Evolutionary conservation across 2,797 vertebrate genomes (phyloP).

Genomic region (Anolis apletophallus): DNA sequence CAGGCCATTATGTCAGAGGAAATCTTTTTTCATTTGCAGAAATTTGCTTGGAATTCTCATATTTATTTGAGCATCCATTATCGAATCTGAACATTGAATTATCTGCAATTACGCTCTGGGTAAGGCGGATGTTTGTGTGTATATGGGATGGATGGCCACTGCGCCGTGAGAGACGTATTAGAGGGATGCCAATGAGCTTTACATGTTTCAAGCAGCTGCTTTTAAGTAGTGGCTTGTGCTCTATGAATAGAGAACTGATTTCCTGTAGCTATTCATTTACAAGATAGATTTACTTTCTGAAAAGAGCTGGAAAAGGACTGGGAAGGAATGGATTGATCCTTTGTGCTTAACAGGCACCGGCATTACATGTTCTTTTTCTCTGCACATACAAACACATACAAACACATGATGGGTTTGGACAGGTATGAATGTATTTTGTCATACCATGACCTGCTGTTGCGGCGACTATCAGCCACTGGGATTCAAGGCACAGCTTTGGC

Average conservation of each 20-base stretch:
- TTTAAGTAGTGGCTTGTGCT: slow-evolving; percentile 52
- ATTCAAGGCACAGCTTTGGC: too few relatives aligned
- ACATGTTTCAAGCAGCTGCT: slow-evolving; percentile 59
- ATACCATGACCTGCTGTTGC: too few relatives aligned
- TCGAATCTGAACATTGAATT: slow-evolving; percentile 99
- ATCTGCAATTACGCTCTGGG: slow-evolving; percentile 97
- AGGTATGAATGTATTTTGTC: slow-evolving; percentile 28
- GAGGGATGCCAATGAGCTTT: slow-evolving; percentile 70
- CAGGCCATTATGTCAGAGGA: slow-evolving; percentile 97
- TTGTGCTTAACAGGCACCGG: slow-evolving; percentile 40
- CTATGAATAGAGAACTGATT: slow-evolving; percentile 6
- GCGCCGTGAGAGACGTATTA: slow-evolving; percentile 73
- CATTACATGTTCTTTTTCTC: slow-evolving; percentile 50
- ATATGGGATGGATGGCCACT: slow-evolving; percentile 81
- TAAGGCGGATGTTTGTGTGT: slow-evolving; percentile 90
- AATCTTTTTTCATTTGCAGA: slow-evolving; percentile 99
- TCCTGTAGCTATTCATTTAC: slow-evolving; percentile 56
- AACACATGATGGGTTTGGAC: slow-evolving; percentile 30
- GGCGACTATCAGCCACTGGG: too few relatives aligned
- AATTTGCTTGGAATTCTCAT: slow-evolving; percentile 99
- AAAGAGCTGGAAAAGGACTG: slow-evolving; percentile 33
- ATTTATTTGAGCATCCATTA: slow-evolving; percentile 99
- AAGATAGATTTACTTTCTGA: slow-evolving; percentile 64
- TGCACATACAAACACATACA: slow-evolving; percentile 13
- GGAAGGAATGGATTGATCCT: slow-evolving; percentile 55